phyloP scores from a whole-genome alignment of 1,140 invertebrate species.

The Fopius arisanus region DNA sequence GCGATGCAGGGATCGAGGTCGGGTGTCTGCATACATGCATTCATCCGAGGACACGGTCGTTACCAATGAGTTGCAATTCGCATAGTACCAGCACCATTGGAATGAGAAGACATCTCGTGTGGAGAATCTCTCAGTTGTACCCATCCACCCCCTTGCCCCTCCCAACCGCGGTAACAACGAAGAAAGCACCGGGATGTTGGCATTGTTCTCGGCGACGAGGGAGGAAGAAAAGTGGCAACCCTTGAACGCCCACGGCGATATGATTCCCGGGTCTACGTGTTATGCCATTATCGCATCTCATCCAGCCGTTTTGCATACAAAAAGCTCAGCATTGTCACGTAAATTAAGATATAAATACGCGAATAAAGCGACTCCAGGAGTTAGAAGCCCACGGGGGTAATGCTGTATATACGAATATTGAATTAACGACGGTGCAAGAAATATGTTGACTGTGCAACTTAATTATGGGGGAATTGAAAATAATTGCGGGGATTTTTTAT shows the following conservation, averaged over 20 bases:
- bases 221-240: constrained; percentile 23
- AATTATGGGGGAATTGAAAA: background rate
- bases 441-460: background rate
- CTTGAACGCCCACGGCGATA: constrained; percentile 31
- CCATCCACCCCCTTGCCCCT: background rate
- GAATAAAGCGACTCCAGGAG: background rate
- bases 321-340: constrained; percentile 37
- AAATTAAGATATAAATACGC: constrained; percentile 40
- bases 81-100: background rate
- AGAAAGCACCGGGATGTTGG: background rate
- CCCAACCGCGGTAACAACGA: background rate
- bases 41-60: constrained; percentile 1
- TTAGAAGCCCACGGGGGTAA: background rate
- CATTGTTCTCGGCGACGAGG: constrained; percentile 29
- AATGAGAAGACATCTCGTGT: background rate
- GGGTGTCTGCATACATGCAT: background rate
- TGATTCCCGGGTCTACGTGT: constrained; percentile 14
- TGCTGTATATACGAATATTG: background rate
- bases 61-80: constrained; percentile 6
- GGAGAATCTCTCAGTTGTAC: background rate
- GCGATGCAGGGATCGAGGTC: constrained; percentile 24
- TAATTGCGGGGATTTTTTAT: background rate
- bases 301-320: constrained; percentile 35
- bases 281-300: constrained; percentile 30
- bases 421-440: background rate